Base-by-base conservation (phyloP, 2,888 invertebrate species). In the Proisotoma minuta region DNA sequence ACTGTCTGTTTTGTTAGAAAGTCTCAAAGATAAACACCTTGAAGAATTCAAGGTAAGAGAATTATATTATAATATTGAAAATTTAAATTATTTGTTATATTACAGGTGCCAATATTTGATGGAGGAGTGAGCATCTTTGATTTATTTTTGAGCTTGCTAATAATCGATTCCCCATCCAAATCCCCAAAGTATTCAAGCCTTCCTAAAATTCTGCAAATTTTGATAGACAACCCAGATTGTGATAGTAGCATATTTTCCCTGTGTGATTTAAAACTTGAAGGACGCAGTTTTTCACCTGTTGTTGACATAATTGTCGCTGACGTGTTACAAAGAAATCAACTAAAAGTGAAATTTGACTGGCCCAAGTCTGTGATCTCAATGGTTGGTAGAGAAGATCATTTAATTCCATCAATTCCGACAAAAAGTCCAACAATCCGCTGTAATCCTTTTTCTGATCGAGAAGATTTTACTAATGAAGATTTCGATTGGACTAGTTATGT, bases 281-380 rank as follows among this genome's bases (percentile, higher is more conserved):
- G 65, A 29, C 62, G 62, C 18, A 56, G 51, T 52, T 72, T 71
- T 57, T 63, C 64, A n/a, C 73, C 73, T 18, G 63, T 71, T 0
- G 53, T 73, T 29, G 69, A 71, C 39, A 65, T 73, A 40, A 39
- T 73, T 2, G 62, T 73, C 22, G 65, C 68, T 10, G 73, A 73
- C 60, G 67, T 72, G 2, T 67, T 71, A 51, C 63, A 67, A 24
- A 52, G 71, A 29, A 72, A 72, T 51, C 63, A 67, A 49, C 15
- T 49, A 10, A 50, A 59, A 48, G 69, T 68, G 26, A 40, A 68
- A 27, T 72, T 70, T 54, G 60, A 59, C 49, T 69, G 68, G 68
- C 72, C 73, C 4, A 66, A 65, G 29, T 26, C 56, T 34, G 66
- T 70, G 3, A 60, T 73, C 1, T 62, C 49, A 48, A 59, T 59